Conservation (phyloP, 2,888 invertebrate species). For the Maniola hyperantus region DNA sequence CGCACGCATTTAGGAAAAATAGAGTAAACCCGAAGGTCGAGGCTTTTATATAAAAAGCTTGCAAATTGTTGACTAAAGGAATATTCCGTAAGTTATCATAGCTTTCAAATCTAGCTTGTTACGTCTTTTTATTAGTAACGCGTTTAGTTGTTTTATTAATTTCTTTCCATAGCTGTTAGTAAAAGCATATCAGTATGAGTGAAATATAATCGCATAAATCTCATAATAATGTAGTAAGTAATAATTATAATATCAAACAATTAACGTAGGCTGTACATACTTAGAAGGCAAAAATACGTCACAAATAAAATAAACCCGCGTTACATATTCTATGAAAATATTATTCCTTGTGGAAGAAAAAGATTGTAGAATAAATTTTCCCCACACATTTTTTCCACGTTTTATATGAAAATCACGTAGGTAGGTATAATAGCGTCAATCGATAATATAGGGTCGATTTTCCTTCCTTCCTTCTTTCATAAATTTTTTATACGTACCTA, state of each 20-base stretch:
- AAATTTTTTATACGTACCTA: too few species aligned
- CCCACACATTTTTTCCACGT: background rate
- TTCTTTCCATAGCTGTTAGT: too few species aligned
- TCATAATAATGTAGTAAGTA: too few species aligned
- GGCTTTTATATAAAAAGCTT: too few species aligned
- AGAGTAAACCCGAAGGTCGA: background rate
- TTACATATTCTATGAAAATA: background rate
- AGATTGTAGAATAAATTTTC: background rate
- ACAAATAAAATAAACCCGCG: background rate
- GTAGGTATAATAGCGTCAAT: background rate
- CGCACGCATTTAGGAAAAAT: background rate
- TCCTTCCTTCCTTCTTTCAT: background rate
- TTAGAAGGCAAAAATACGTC: background rate
- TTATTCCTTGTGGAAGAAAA: conserved; percentile 9
- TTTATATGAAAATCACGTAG: background rate
- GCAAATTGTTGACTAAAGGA: too few species aligned
- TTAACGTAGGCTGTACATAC: background rate
- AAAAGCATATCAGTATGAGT: too few species aligned
- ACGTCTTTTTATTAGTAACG: too few species aligned
- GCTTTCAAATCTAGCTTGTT: too few species aligned
- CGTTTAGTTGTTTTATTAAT: too few species aligned
- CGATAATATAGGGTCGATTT: too few species aligned
- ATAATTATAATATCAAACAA: background rate
- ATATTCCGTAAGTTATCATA: too few species aligned
- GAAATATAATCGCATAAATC: too few species aligned